These are phyloP conservation scores for Lepidocolaptes lacrymiger DNA, from an alignment of 2,797 vertebrate genomes.

Conservation along the genomic window DNA sequence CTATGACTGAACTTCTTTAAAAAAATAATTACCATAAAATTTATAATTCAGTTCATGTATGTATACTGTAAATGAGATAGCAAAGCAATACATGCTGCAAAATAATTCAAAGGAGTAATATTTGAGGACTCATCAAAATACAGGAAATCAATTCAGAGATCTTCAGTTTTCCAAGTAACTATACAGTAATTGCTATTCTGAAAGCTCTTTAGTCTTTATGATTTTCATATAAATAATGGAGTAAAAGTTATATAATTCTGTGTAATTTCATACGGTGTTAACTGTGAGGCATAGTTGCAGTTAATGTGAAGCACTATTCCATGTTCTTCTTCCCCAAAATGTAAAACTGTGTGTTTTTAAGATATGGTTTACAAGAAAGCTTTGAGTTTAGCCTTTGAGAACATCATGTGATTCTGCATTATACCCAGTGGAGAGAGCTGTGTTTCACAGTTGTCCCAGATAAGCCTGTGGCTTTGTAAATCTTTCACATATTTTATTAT, in stretches of 20 bases:
- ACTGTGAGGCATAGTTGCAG: background rate
- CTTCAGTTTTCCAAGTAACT: background rate
- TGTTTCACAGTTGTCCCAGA: slow-evolving; percentile 18
- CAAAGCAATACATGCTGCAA: background rate
- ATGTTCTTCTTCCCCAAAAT: background rate
- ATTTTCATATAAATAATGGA: background rate
- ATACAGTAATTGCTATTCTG: background rate
- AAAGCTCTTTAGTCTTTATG: background rate
- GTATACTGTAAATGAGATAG: background rate
- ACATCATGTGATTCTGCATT: background rate
- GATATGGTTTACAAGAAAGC: background rate
- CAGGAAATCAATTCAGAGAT: background rate
- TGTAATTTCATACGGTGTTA: background rate
- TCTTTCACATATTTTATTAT: slow-evolving; percentile 18
- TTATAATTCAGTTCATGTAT: background rate
- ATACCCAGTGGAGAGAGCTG: background rate
- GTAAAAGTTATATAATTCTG: background rate
- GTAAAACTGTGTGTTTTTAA: background rate
- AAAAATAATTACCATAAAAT: background rate
- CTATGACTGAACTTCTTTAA: background rate
- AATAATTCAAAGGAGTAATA: background rate
- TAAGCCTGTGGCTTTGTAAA: slow-evolving; percentile 16
- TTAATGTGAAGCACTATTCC: background rate
- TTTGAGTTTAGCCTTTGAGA: slow-evolving; percentile 7
- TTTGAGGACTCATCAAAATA: background rate